phyloP scores from a whole-genome alignment of 2,797 vertebrate genomes.

The Botia almorhae region DNA sequence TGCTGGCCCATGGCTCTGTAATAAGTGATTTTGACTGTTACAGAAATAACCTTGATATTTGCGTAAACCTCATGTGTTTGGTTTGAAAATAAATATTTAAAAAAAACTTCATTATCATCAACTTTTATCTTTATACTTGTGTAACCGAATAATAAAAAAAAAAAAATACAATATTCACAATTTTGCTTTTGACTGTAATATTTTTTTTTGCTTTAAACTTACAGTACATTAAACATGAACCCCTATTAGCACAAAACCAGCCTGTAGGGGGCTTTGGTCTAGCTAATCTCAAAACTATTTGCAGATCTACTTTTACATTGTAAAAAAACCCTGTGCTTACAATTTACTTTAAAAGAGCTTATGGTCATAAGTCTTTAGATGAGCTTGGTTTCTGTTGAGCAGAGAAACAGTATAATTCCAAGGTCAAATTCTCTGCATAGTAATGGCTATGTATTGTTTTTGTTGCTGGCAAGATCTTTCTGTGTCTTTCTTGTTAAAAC shows the following conservation, averaged over 20 bases:
- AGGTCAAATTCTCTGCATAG: slow-evolving; percentile 39
- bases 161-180: background rate
- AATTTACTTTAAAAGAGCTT: background rate
- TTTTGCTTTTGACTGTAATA: slow-evolving; percentile 14
- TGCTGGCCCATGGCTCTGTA: background rate
- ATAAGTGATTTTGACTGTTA: slow-evolving; percentile 16
- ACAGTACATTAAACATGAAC: slow-evolving; percentile 10
- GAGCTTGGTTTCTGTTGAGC: background rate
- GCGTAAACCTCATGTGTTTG: background rate
- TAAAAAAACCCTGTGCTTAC: slow-evolving; percentile 3
- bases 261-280: background rate
- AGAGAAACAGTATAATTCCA: slow-evolving; percentile 20
- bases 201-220: slow-evolving; percentile 7
- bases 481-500: background rate
- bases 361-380: slow-evolving; percentile 22
- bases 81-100: background rate
- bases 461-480: too few species aligned
- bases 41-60: slow-evolving; percentile 37
- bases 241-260: slow-evolving; percentile 24
- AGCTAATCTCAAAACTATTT: slow-evolving; percentile 24
- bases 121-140: background rate
- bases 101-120: background rate
- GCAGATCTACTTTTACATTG: slow-evolving; percentile 5
- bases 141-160: background rate
- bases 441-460: background rate